Base-by-base conservation (phyloP, 2,888 invertebrate species). In the Leucoma salicis region DNA sequence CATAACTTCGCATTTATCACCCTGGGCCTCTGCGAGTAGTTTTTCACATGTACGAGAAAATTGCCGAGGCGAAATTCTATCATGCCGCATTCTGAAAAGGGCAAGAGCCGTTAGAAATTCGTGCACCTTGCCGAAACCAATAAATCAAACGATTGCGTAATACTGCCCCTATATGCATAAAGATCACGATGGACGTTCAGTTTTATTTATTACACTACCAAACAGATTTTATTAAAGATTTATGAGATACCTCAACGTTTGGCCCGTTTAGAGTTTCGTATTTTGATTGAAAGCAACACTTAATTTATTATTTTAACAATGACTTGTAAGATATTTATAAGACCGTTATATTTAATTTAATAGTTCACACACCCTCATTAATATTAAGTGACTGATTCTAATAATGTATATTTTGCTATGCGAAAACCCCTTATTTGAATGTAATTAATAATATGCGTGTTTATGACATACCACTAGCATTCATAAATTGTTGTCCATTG, bases 101-200 rank as follows among this genome's bases (percentile, higher is more conserved):
- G 79, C 58, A 68, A 66, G 68, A 58, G 66, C 78, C 79, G 82
- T 81, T 81, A 80, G 82, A 75, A 72, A 70, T 73, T 69, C 62
- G 73, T 80, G 82, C 88, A 88, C 87, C 88, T 88, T 87, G 79
- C 81, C 82, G 70, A 77, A 77, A 77, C 77, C 81, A 72, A 87
- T 88, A 88, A 88, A 88, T 88, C 88, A 88, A 79, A 84, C 80
- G 82, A 85, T 85, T 84, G 78, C 82, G 83, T 84, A 86, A 87
- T 83, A 74, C 75, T 69, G 75, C 77, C 74, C 73, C 72, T 87
- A 73, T 85, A 88, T 87, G 87, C 84, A 88, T 87, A 78, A 68
- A 76, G 70, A 76, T 78, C 74, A 64, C 66, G 63, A 60, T 66
- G 66, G 63, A 69, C 76, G 76, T 74, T 70, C 71, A 66, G 66